A percentile compares a stretch with the other conserved stretches of the same genome.
Evolutionary conservation across 1,140 invertebrate species (phyloP).

Genomic region (Pseudomyrmex pallidus): DNA sequence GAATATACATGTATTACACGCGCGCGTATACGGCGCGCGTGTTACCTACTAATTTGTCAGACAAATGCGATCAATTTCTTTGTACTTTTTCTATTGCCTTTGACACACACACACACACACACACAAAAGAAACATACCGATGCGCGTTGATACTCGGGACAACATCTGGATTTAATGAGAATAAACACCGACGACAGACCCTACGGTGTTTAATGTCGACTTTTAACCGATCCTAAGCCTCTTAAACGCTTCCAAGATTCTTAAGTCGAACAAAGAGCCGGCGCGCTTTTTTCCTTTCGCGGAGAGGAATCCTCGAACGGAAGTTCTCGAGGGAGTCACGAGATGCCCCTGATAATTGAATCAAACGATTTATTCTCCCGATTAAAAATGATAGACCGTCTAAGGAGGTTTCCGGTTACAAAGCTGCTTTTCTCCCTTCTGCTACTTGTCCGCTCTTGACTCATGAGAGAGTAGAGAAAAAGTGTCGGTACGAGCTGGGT

Average conservation of each 20-base stretch:
- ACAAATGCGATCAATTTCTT: neutral
- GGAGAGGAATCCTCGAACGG: conserved; percentile 52
- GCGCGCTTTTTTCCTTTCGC: conserved; percentile 80
- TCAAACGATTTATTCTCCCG: conserved; percentile 85
- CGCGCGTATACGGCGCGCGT: too few species aligned
- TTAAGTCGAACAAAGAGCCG: conserved; percentile 83
- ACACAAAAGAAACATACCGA: neutral
- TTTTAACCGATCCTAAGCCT: conserved; percentile 84
- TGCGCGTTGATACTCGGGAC: conserved; percentile 28
- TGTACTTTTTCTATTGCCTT: too few species aligned
- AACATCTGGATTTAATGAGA: conserved; percentile 29
- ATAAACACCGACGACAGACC: conserved; percentile 41
- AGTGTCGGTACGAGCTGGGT: conserved; percentile 58
- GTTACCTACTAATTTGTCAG: neutral
- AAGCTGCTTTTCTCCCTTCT: conserved; percentile 81
- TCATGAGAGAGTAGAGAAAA: conserved; percentile 52
- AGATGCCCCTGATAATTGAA: conserved; percentile 84
- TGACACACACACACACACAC: too few species aligned
- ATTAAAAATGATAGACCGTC: conserved; percentile 84
- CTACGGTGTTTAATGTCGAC: conserved; percentile 78
- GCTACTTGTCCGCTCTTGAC: conserved; percentile 62
- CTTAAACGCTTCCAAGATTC: conserved; percentile 82
- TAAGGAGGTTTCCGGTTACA: conserved; percentile 81
- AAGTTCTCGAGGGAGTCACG: conserved; percentile 70
- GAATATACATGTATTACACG: neutral